Base-by-base conservation (phyloP, 2,113 vertebrate genomes). In the Perca fluviatilis region DNA sequence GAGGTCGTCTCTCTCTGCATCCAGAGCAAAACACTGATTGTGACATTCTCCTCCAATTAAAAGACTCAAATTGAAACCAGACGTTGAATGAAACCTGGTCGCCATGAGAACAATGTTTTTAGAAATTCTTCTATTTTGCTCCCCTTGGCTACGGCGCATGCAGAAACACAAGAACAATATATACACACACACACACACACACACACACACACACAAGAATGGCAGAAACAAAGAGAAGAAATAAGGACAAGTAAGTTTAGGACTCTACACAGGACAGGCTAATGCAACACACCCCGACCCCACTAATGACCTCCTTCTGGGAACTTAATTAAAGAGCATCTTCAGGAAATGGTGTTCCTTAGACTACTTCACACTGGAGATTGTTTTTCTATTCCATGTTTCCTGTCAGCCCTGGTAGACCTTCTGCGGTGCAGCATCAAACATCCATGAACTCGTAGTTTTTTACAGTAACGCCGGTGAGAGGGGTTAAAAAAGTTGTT, bases 11-110 rank as follows among this genome's bases (percentile, higher is more conserved):
- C 60, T 81, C 72, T 80, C 79, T 66, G 86, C 65, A 80, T 88
- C 79, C 84, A 84, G 72, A 93, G 88, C 87, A 91, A 88, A 92
- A 92, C 90, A 92, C 89, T 79, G 92, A 93, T 94, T 92, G 90
- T 93, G 94, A 93, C 92, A 93, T 94, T 90, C 64, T 84, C 74
- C 83, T 83, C 80, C 91, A 91, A 91, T 94, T 94, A 94, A 93
- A 93, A 69, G 72, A 74, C 19, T 88, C 77, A 85, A 94, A 95
- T 94, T 64, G 79, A 91, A 94, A 94, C 85, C 93, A 94, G 94
- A 93, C 91, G 73, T 64, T 25, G 79, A 89, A 78, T 78, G 88
- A 90, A 89, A 93, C 83, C 87, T 85, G 89, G 89, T 93, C 82
- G 5, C 79, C 89, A 91, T 92, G 92, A 92, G 84, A 91, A 92